phyloP scores from a whole-genome alignment of 2,888 invertebrate species.

The Penaeus monodon region DNA sequence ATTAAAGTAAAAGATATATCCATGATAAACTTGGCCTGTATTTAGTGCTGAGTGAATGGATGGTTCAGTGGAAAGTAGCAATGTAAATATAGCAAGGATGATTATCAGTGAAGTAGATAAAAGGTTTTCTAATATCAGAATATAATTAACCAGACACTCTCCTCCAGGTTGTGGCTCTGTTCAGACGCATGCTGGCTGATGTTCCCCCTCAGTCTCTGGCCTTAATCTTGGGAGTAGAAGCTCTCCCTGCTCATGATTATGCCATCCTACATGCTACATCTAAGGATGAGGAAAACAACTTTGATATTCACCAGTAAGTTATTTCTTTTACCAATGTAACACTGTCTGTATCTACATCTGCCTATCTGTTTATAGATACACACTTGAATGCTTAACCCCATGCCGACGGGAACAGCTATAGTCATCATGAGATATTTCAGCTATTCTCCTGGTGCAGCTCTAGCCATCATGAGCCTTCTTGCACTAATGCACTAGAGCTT shows the following conservation, averaged over 20 bases:
- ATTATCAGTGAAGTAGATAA: too few species aligned
- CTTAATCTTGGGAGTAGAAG: slow-evolving; percentile 80
- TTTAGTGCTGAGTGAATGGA: too few species aligned
- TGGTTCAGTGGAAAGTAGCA: too few species aligned
- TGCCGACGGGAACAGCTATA: too few species aligned
- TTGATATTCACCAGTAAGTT: slow-evolving; percentile 73
- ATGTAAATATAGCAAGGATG: too few species aligned
- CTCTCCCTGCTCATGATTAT: slow-evolving; percentile 82
- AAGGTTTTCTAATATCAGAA: too few species aligned
- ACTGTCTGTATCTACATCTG: neutral
- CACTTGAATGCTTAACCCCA: neutral
- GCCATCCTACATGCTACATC: slow-evolving; percentile 77
- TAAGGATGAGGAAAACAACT: slow-evolving; percentile 69
- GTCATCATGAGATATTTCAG: too few species aligned
- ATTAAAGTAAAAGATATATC: too few species aligned
- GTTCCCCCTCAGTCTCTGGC: slow-evolving; percentile 88
- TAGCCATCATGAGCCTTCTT: too few species aligned
- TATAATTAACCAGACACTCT: neutral
- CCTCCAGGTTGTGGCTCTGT: slow-evolving; percentile 82
- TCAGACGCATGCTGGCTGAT: slow-evolving; percentile 89
- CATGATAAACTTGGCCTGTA: too few species aligned
- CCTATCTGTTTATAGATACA: neutral
- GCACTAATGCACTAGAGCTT: neutral
- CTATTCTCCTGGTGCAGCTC: too few species aligned
- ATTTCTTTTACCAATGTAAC: slow-evolving; percentile 29